Base-by-base conservation (phyloP, 2,888 invertebrate genomes). In the Leptothorax acervorum region DNA sequence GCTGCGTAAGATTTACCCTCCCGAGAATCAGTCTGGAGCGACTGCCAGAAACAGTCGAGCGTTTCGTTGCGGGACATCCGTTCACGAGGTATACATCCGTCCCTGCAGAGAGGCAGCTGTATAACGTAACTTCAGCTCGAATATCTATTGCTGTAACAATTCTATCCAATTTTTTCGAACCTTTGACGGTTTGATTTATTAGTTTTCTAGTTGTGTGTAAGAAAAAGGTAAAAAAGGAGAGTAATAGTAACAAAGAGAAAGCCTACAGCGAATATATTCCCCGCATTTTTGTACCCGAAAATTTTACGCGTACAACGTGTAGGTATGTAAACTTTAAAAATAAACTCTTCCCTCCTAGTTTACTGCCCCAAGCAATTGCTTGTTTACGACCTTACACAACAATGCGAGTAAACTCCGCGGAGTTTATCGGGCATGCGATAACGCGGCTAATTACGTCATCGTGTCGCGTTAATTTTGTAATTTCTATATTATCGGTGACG, bases 1-100 rank as follows among this genome's bases (percentile, higher is more conserved):
- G 79, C 79, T 79, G 73, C 55, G 55, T 57, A 71, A 79, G 57
- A 48, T 73, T 79, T n/a, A 60, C 79, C 57, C 73, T 79, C 28
- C 28, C 23, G 60, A 71, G 45, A 79, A 79, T 79, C 28, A n/a
- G 68, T 42, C 35, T 28, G 35, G 35, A 48, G 35, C 28, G 35
- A 23, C 60, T 48, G 57, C 23, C 57, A 79, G 79, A 60, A 79
- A 70, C 79, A 48, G 55, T 60, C 60, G 45, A 18, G 60, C 48
- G 9, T 48, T 71, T 60, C 57, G 8, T 71, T 48, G 57, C 23
- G 73, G 23, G 35, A 71, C 45, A 45, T 78, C n/a, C n/a, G 35
- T 78, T 65, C 2, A 2, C 42, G 42, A 42, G 9, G 79, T 48
- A 35, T 66, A 4, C 45, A 28, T 71, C 57, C 79, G 73, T 71